These are phyloP conservation scores for Calyptomena viridis DNA, from an alignment of 2,113 vertebrate species.

Conservation along the genomic window DNA sequence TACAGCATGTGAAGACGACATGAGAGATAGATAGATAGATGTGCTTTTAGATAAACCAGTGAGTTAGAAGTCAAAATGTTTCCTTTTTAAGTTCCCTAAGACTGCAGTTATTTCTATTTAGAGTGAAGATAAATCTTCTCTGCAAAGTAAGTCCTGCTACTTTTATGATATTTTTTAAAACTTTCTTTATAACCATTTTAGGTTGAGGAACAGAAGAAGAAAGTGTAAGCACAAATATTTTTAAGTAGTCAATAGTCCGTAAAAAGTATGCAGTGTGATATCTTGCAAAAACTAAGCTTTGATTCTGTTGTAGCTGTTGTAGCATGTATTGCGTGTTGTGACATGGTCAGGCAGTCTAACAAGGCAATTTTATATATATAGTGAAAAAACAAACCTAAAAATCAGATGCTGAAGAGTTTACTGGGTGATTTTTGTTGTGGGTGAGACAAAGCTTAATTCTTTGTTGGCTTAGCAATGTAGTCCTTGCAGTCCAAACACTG, in stretches of 20 bases:
- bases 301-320: background rate
- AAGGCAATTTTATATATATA: background rate
- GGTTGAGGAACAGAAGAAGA: background rate
- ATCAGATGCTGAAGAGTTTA: background rate
- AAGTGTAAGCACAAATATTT: background rate
- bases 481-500: background rate
- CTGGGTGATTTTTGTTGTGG: background rate
- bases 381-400: background rate
- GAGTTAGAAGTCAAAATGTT: conserved; percentile 12
- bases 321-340: background rate
- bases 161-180: background rate
- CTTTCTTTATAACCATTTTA: background rate
- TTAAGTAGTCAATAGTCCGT: background rate
- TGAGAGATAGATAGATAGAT: conserved; percentile 38
- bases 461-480: background rate
- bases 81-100: background rate
- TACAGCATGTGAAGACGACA: background rate
- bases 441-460: background rate
- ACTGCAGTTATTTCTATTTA: background rate
- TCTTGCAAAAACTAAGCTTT: background rate
- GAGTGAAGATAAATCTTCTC: background rate
- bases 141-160: background rate
- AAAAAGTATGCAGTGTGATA: background rate
- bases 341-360: background rate
- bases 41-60: conserved; percentile 6